These are phyloP conservation scores for Rachycentron canadum DNA, from an alignment of 2,797 vertebrate species.

Conservation along the genomic window DNA sequence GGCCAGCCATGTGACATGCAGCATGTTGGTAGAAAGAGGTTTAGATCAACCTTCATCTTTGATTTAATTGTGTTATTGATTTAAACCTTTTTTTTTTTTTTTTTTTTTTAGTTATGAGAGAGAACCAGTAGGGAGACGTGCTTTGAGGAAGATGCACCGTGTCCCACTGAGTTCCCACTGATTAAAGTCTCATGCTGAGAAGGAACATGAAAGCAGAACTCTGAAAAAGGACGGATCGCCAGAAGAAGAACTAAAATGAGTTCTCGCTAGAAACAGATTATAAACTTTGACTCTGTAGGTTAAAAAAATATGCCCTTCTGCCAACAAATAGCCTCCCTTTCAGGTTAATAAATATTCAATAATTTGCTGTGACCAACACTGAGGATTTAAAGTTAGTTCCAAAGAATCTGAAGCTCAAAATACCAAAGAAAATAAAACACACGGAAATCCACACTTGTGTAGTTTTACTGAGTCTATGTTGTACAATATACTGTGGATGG, in stretches of 20 bases:
- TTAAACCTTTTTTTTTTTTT: constrained; percentile 23
- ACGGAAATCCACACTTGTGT: not conserved
- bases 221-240: constrained; percentile 2
- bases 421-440: not conserved
- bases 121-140: constrained; percentile 3
- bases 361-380: not conserved
- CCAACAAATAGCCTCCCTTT: not conserved
- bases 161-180: constrained; percentile 45
- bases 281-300: constrained; percentile 1
- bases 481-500: not conserved
- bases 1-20: constrained; percentile 21
- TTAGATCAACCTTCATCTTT: constrained; percentile 35
- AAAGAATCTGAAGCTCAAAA: not conserved
- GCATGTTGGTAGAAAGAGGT: constrained; percentile 16
- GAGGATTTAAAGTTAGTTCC: not conserved
- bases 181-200: constrained; percentile 44
- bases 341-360: not conserved
- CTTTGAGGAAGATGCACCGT: constrained; percentile 36
- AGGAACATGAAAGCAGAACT: constrained; percentile 44
- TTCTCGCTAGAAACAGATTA: constrained; percentile 17
- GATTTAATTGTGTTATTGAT: constrained; percentile 29
- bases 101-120: constrained; percentile 22
- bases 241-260: constrained; percentile 18
- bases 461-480: not conserved
- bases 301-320: not conserved